Percentiles rank a stretch among this genome's conserved stretches.
Conservation (phyloP, 2,888 invertebrate genomes). For the Myopa testacea region DNA sequence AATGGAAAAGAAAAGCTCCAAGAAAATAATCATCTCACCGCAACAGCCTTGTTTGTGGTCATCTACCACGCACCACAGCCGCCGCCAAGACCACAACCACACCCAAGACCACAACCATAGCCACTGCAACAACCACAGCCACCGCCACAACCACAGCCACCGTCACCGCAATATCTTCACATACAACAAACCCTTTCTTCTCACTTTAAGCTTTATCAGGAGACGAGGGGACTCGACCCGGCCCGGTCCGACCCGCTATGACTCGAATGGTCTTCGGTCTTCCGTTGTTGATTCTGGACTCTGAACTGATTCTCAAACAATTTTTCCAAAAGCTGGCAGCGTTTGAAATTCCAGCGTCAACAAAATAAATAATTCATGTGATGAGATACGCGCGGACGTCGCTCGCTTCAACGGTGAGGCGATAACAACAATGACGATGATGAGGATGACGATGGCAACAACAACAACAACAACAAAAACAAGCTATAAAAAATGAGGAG, state of each 20-base stretch:
- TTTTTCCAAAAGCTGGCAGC: conserved; percentile 32
- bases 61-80: too few species aligned
- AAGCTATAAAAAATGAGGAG: not conserved
- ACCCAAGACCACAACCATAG: conserved; percentile 7
- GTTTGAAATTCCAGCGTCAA: conserved; percentile 34
- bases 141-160: not conserved
- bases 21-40: too few species aligned
- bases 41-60: too few species aligned
- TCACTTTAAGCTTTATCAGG: too few species aligned
- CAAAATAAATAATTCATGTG: conserved; percentile 39
- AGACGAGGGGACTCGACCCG: too few species aligned
- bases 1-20: too few species aligned
- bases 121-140: not conserved
- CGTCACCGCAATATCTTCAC: too few species aligned
- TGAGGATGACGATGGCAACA: not conserved
- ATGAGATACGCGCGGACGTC: conserved; percentile 29
- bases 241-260: too few species aligned
- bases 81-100: too few species aligned
- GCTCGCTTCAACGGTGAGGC: not conserved
- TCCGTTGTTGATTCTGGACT: too few species aligned
- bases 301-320: conserved; percentile 30
- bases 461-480: conserved; percentile 9
- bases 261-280: too few species aligned
- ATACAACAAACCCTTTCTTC: too few species aligned
- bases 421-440: not conserved